phyloP scores from a whole-genome alignment of 2,888 invertebrate species.

The Zhuqinia jingwanae region DNA sequence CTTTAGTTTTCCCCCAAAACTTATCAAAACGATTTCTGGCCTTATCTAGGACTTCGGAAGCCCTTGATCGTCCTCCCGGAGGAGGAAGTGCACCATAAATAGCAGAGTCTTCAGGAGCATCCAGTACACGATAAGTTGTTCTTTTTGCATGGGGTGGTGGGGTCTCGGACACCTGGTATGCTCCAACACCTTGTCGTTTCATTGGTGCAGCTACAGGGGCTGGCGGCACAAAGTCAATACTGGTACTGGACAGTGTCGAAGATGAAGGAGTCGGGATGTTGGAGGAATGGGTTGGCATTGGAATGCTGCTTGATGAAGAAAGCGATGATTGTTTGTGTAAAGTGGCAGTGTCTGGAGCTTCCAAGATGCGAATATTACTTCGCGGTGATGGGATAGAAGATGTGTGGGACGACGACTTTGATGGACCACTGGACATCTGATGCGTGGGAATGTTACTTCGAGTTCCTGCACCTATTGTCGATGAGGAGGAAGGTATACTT shows the following conservation, averaged over 20 bases:
- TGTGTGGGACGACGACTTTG: conserved; percentile 80
- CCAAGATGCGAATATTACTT: conserved; percentile 82
- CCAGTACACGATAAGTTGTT: conserved; percentile 81
- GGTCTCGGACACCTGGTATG: conserved; percentile 77
- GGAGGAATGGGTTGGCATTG: conserved; percentile 41
- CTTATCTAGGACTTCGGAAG: conserved; percentile 89
- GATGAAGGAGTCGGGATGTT: conserved; percentile 33
- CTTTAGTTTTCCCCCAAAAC: conserved; percentile 86
- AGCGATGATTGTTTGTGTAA: conserved; percentile 58
- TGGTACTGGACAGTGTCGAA: conserved; percentile 60
- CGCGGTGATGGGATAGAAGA: conserved; percentile 81
- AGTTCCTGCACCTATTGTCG: conserved; percentile 11
- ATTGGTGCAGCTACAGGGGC: conserved; percentile 73
- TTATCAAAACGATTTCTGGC: conserved; percentile 91
- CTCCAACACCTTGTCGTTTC: conserved; percentile 77
- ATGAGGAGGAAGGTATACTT: background rate
- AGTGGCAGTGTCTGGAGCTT: conserved; percentile 81
- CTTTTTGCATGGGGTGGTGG: conserved; percentile 76
- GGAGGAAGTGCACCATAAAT: conserved; percentile 78
- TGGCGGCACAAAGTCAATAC: conserved; percentile 75
- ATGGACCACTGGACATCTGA: conserved; percentile 16
- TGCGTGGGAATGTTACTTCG: conserved; percentile 53
- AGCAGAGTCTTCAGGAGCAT: conserved; percentile 80
- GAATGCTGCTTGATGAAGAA: conserved; percentile 79
- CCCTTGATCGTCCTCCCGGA: conserved; percentile 83